Conservation (phyloP, 2,113 vertebrate genomes). For the Dicentrarchus labrax region DNA sequence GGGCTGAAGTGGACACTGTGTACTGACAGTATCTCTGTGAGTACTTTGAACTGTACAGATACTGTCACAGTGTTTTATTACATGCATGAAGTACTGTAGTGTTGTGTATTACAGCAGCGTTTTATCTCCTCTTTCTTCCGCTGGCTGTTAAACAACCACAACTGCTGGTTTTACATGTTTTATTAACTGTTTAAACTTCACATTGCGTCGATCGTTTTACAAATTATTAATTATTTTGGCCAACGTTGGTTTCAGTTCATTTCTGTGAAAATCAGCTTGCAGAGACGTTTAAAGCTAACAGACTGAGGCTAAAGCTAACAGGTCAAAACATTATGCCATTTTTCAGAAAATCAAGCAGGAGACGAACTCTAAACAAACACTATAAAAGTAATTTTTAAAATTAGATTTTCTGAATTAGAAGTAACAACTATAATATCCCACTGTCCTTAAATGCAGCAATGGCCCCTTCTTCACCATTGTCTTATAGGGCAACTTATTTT, state of each 20-base stretch:
- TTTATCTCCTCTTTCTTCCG: background rate
- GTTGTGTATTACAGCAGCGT: constrained; percentile 18
- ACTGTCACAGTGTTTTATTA: constrained; percentile 32
- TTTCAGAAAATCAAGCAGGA: too few species aligned
- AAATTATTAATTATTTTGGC: background rate
- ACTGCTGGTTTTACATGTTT: background rate
- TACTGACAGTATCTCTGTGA: constrained; percentile 23
- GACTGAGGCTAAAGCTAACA: too few species aligned
- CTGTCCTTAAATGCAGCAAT: too few species aligned
- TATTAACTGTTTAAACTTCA: background rate
- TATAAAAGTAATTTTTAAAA: too few species aligned
- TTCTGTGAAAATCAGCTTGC: background rate
- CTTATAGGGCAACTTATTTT: too few species aligned
- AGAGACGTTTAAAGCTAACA: background rate
- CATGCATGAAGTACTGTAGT: constrained; percentile 51
- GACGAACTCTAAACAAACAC: too few species aligned
- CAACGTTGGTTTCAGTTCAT: background rate
- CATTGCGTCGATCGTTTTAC: background rate
- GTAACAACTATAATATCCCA: too few species aligned
- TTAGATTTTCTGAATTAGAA: too few species aligned
- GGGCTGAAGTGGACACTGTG: background rate
- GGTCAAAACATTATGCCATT: too few species aligned
- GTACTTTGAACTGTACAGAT: constrained; percentile 26
- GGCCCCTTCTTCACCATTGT: too few species aligned
- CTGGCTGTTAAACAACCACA: background rate